Conservation (phyloP, 2,113 vertebrate species). For the Riparia riparia region DNA sequence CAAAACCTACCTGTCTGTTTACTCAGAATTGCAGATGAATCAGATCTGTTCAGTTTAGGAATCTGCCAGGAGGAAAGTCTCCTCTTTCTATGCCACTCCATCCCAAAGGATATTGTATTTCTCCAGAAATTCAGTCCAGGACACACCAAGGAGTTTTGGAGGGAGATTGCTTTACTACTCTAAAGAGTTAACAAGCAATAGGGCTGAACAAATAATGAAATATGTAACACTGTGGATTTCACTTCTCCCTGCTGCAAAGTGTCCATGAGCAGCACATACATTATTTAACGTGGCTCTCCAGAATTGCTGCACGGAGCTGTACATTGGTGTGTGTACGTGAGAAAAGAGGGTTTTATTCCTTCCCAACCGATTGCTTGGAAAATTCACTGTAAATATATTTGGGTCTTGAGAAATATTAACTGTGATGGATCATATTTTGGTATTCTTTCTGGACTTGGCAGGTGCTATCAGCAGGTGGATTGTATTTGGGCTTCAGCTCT, state of each 20-base stretch:
- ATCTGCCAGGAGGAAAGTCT: not conserved
- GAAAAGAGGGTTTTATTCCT: not conserved
- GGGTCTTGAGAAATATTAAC: not conserved
- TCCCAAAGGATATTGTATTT: not conserved
- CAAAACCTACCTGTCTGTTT: not conserved
- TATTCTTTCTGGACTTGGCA: not conserved
- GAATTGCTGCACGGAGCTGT: not conserved
- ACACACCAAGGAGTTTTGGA: not conserved
- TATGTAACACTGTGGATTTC: not conserved
- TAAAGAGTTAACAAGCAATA: not conserved
- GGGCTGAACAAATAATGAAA: not conserved
- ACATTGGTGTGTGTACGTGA: not conserved
- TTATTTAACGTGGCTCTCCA: not conserved
- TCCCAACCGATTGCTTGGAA: not conserved
- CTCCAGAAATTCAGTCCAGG: not conserved
- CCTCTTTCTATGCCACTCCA: not conserved
- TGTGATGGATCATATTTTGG: not conserved
- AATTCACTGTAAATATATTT: not conserved
- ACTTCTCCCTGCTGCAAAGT: slow-evolving; percentile 16
- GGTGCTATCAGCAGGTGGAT: not conserved
- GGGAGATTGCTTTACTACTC: not conserved
- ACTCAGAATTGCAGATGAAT: not conserved
- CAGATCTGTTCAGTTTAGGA: not conserved
- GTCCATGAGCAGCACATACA: not conserved
- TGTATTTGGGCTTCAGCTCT: not conserved